A percentile compares a stretch with the other conserved stretches of the same genome.
Evolutionary conservation across 2,113 vertebrate genomes (phyloP).

Genomic region (Crypturellus undulatus): DNA sequence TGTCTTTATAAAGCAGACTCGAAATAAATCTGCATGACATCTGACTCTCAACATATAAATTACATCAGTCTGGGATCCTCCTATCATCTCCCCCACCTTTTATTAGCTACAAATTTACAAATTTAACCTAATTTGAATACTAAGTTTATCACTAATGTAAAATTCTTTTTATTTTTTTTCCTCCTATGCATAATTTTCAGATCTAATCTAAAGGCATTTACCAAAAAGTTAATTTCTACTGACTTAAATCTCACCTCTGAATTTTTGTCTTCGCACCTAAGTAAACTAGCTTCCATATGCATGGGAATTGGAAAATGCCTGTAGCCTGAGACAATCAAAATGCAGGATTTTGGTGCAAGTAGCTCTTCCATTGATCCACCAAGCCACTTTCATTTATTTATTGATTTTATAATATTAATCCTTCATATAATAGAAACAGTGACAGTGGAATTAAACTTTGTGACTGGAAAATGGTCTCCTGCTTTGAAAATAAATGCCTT

Average conservation of each 20-base stretch:
- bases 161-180: not conserved
- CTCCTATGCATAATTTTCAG: not conserved
- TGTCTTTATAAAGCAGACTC: not conserved
- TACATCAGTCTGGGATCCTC: not conserved
- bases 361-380: not conserved
- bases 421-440: not conserved
- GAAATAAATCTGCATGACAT: not conserved
- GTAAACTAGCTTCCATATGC: not conserved
- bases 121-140: not conserved
- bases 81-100: fast-evolving
- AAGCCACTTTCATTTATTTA: not conserved
- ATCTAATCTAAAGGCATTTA: not conserved
- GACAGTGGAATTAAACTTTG: constrained; percentile 27
- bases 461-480: not conserved
- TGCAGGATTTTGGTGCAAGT: not conserved
- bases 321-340: not conserved
- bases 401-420: not conserved
- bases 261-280: not conserved
- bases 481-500: constrained; percentile 12
- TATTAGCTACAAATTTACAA: not conserved
- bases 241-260: not conserved
- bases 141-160: not conserved
- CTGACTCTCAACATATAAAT: not conserved
- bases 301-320: not conserved
- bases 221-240: not conserved